Conservation (phyloP, 2,888 invertebrate genomes). For the Acleris emargana region DNA sequence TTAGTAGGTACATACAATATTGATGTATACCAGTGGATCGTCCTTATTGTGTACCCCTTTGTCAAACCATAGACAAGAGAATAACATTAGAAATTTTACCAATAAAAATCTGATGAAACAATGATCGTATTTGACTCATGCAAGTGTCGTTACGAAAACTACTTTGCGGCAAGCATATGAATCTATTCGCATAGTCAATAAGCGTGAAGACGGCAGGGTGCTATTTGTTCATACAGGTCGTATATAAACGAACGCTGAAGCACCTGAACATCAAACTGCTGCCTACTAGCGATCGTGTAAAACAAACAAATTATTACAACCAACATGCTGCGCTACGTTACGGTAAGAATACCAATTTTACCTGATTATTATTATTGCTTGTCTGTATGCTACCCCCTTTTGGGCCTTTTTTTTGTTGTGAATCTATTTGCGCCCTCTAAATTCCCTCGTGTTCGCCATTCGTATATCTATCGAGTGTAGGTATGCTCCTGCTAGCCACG, state of each 20-base stretch:
- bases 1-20: too few relatives aligned
- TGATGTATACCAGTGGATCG: too few relatives aligned
- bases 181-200: conserved; percentile 61
- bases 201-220: conserved; percentile 71
- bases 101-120: conserved; percentile 57
- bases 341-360: conserved; percentile 56
- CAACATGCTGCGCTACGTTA: conserved; percentile 66
- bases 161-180: conserved; percentile 12
- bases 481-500: too few relatives aligned
- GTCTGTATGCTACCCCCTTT: too few relatives aligned
- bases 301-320: conserved; percentile 29
- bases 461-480: too few relatives aligned
- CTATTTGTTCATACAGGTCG: conserved; percentile 59
- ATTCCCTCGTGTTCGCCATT: too few relatives aligned
- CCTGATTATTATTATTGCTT: too few relatives aligned
- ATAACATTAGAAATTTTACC: neutral
- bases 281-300: conserved; percentile 46
- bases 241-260: conserved; percentile 61
- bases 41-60: neutral
- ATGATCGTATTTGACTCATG: conserved; percentile 48
- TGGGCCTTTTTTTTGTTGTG: too few relatives aligned
- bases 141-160: conserved; percentile 65
- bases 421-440: too few relatives aligned
- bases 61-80: neutral
- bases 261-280: conserved; percentile 44